A percentile compares a stretch with the other conserved stretches of the same genome.
These are phyloP conservation scores for Syncerus caffer DNA, from an alignment of 2,797 vertebrate species.

Conservation along the genomic window DNA sequence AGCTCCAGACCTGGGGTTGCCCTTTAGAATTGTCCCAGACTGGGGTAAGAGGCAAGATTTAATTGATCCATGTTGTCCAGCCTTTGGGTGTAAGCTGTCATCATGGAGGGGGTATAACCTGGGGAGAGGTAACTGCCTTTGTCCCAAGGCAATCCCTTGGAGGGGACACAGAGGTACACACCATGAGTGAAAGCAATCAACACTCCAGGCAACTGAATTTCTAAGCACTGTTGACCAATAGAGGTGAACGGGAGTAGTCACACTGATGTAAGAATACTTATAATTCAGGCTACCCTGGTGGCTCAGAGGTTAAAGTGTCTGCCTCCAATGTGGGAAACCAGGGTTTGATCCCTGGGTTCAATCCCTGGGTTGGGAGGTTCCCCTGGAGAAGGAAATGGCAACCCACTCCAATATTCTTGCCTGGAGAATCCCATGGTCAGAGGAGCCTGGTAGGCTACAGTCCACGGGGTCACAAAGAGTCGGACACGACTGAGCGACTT, in stretches of 20 bases:
- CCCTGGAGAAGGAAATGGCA: too few relatives aligned
- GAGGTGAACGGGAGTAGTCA: neutral
- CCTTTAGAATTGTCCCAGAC: neutral
- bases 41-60: neutral
- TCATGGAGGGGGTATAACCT: neutral
- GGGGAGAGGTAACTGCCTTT: neutral
- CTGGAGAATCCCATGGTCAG: too few relatives aligned
- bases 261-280: neutral
- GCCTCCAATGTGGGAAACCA: too few relatives aligned
- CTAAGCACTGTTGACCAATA: neutral
- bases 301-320: too few relatives aligned
- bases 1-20: neutral
- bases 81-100: neutral
- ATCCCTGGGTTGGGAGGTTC: too few relatives aligned
- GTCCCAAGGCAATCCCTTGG: neutral
- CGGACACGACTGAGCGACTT: too few relatives aligned
- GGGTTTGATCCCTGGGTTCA: too few relatives aligned
- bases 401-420: too few relatives aligned
- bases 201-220: neutral
- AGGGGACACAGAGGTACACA: neutral
- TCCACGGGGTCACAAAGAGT: too few relatives aligned
- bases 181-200: neutral
- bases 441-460: too few relatives aligned
- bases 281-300: neutral
- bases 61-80: neutral